Evolutionary conservation across 2,888 invertebrate genomes (phyloP).

Genomic region (Adela reaumurella): DNA sequence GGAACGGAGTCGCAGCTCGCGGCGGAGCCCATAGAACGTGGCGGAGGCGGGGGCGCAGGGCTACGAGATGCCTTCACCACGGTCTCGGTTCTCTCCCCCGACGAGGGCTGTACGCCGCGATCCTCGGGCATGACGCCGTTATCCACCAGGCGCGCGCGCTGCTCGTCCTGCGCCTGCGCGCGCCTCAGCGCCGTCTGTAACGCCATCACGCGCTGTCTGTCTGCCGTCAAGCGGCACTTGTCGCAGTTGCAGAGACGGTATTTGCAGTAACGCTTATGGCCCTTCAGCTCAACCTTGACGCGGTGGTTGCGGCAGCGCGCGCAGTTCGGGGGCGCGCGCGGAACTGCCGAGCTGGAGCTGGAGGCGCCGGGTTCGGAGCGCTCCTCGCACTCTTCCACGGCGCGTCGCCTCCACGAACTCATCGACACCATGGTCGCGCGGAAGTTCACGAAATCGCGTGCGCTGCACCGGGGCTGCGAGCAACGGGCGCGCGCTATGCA

Average conservation of each 20-base stretch:
- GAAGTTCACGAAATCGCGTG: neutral
- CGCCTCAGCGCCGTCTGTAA: slow-evolving; percentile 78
- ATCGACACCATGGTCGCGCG: slow-evolving; percentile 42
- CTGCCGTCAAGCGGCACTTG: slow-evolving; percentile 82
- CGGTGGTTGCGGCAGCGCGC: slow-evolving; percentile 90
- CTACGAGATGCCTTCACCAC: slow-evolving; percentile 43
- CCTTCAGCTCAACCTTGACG: slow-evolving; percentile 83
- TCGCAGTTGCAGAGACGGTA: slow-evolving; percentile 81
- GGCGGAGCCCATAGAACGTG: slow-evolving; percentile 34
- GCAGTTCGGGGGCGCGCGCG: slow-evolving; percentile 86
- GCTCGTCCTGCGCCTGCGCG: slow-evolving; percentile 83
- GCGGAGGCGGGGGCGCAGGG: slow-evolving; percentile 30
- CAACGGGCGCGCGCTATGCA: slow-evolving; percentile 48
- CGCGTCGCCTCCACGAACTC: slow-evolving; percentile 46
- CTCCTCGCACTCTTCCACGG: slow-evolving; percentile 46
- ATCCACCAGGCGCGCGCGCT: slow-evolving; percentile 46
- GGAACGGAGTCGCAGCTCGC: slow-evolving; percentile 39
- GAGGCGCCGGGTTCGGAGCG: slow-evolving; percentile 47
- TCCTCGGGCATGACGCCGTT: slow-evolving; percentile 33
- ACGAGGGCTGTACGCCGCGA: slow-evolving; percentile 25
- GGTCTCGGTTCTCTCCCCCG: slow-evolving; percentile 47
- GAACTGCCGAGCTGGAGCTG: slow-evolving; percentile 56
- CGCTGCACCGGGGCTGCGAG: slow-evolving; percentile 12
- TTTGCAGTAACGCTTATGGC: slow-evolving; percentile 89
- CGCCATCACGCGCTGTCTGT: slow-evolving; percentile 87